These are phyloP conservation scores for Phacellophora camtschatica DNA, from an alignment of 30 jellyfish, hydroid and myxozoan species.

Conservation along the genomic window DNA sequence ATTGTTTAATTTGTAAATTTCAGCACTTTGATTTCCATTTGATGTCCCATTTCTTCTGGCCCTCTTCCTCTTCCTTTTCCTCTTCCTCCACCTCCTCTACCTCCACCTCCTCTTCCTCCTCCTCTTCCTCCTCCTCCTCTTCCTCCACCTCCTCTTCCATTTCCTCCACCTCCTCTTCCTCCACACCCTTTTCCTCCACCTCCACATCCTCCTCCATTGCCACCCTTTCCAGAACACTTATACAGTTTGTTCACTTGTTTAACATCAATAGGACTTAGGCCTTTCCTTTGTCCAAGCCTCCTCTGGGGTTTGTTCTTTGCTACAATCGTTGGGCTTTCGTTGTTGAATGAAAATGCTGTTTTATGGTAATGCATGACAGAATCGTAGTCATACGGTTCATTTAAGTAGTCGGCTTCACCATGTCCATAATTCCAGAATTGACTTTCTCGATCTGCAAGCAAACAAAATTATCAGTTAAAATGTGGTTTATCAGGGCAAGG, in stretches of 20 bases:
- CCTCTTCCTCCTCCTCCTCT: neutral
- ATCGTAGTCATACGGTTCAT: slow-evolving; percentile 25
- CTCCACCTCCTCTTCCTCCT: neutral
- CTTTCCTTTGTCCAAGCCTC: slow-evolving; percentile 3
- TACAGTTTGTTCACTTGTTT: neutral
- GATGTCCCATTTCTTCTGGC: neutral
- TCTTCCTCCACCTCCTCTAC: neutral
- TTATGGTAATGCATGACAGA: slow-evolving; percentile 34
- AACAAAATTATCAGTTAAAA: no score
- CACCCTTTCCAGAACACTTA: neutral
- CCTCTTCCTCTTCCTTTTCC: neutral
- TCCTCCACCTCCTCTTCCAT: neutral
- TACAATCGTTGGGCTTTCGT: neutral
- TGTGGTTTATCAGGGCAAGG: no score
- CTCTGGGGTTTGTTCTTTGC: neutral
- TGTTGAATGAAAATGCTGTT: neutral
- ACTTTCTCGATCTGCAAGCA: neutral
- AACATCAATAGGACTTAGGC: neutral
- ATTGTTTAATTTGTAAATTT: no score
- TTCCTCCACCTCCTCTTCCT: neutral
- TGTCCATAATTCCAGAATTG: slow-evolving; percentile 16
- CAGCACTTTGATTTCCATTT: neutral
- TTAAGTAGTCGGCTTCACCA: slow-evolving; percentile 28
- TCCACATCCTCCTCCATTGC: neutral
- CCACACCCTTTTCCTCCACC: neutral